Evolutionary conservation across 2,888 invertebrate genomes (phyloP).

Genomic region (Chymomyza caudatula): DNA sequence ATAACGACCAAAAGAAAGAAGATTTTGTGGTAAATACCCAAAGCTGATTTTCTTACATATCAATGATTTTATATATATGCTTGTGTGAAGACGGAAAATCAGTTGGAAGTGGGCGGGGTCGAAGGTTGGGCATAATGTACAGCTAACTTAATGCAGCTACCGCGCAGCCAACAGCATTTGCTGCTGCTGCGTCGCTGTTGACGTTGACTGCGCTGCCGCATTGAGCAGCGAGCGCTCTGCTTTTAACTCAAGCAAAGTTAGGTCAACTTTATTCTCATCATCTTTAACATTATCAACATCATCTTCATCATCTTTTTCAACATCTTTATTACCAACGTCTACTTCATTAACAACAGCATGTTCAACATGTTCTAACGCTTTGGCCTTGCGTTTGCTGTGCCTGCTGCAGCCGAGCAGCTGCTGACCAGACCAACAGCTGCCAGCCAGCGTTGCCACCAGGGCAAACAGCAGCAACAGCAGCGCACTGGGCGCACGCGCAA

Average conservation of each 20-base stretch:
- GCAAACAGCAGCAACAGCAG: constrained; percentile 63
- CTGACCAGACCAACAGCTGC: constrained; percentile 32
- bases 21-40: constrained; percentile 18
- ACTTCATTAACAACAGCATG: constrained; percentile 8
- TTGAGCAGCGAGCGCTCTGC: neutral
- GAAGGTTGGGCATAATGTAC: constrained; percentile 24
- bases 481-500: constrained; percentile 62
- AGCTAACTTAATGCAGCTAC: constrained; percentile 64
- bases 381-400: constrained; percentile 35
- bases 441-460: constrained; percentile 53
- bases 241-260: neutral
- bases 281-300: neutral
- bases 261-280: neutral
- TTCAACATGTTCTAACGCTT: constrained; percentile 25
- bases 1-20: constrained; percentile 61
- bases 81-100: constrained; percentile 62
- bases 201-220: neutral
- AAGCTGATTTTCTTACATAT: neutral
- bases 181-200: constrained; percentile 24
- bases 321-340: constrained; percentile 10
- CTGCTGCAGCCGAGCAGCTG: constrained; percentile 7
- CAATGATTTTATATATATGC: constrained; percentile 10
- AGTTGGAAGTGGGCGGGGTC: constrained; percentile 55
- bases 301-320: constrained; percentile 11
- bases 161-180: constrained; percentile 51